A percentile compares a stretch with the other conserved stretches of the same genome.
These are phyloP conservation scores for Acleris cristana DNA, from an alignment of 2,888 invertebrate genomes.

Conservation along the genomic window DNA sequence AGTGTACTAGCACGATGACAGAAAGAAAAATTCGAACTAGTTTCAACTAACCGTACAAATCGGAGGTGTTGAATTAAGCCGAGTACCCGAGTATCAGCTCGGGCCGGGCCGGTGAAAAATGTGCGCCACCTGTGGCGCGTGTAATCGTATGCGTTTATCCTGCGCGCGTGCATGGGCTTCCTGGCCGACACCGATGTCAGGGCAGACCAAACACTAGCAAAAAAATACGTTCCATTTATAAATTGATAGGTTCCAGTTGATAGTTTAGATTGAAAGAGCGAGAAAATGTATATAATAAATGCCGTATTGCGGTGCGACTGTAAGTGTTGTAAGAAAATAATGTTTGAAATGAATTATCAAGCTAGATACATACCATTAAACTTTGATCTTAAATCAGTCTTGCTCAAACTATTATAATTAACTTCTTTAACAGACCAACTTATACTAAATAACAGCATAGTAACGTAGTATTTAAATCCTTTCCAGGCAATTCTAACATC, in stretches of 20 bases:
- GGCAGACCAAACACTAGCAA: background rate
- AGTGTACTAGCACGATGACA: too few relatives aligned
- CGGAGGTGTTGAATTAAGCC: constrained; percentile 74
- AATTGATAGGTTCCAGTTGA: too few relatives aligned
- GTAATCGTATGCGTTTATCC: constrained; percentile 83
- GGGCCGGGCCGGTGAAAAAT: constrained; percentile 73
- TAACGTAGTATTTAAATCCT: background rate
- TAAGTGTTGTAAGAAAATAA: too few relatives aligned
- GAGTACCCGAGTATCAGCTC: constrained; percentile 52
- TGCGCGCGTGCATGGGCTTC: constrained; percentile 65
- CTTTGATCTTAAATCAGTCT: too few relatives aligned
- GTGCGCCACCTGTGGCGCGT: constrained; percentile 81
- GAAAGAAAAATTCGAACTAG: background rate
- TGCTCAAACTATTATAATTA: too few relatives aligned
- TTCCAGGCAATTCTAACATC: constrained; percentile 39
- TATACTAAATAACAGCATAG: background rate
- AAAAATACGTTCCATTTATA: background rate
- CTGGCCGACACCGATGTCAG: constrained; percentile 35
- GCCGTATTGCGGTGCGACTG: too few relatives aligned
- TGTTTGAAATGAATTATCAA: too few relatives aligned
- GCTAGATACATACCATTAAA: too few relatives aligned
- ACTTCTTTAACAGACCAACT: too few relatives aligned
- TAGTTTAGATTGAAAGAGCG: too few relatives aligned
- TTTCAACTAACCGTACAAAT: constrained; percentile 50
- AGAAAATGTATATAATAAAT: too few relatives aligned